Percentiles rank a stretch among this genome's conserved stretches.
Conservation (phyloP, 2,888 invertebrate genomes). For the Hemistola chrysoprasaria region DNA sequence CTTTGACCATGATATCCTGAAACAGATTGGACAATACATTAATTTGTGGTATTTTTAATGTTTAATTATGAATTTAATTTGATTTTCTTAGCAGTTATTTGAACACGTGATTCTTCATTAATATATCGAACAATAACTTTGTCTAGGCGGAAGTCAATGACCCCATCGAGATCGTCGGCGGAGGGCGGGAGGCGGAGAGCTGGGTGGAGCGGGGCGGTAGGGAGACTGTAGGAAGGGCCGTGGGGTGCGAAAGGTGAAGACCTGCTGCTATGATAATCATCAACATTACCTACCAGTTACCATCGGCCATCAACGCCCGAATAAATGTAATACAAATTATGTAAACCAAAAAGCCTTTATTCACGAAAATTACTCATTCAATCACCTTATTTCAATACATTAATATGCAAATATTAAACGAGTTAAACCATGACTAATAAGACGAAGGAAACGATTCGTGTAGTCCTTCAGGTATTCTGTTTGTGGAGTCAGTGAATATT, state of each 20-base stretch:
- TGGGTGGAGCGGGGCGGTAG: too few species aligned
- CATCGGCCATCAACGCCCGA: slow-evolving; percentile 20
- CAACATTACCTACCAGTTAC: slow-evolving; percentile 27
- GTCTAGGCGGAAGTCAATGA: slow-evolving; percentile 19
- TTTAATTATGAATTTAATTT: too few species aligned
- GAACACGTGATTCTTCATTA: not conserved
- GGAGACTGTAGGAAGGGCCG: too few species aligned
- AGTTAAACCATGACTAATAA: not conserved
- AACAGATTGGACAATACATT: slow-evolving; percentile 32
- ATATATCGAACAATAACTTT: slow-evolving; percentile 14
- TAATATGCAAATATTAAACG: not conserved
- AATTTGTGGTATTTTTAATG: not conserved
- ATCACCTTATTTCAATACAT: not conserved
- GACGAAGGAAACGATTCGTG: too few species aligned
- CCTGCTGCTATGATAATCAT: slow-evolving; percentile 24
- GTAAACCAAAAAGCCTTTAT: slow-evolving; percentile 23
- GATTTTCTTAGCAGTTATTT: too few species aligned
- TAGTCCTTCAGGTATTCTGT: too few species aligned
- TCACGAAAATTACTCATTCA: slow-evolving; percentile 5
- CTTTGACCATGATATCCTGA: slow-evolving; percentile 91
- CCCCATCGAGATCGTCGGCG: not conserved
- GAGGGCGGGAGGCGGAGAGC: not conserved
- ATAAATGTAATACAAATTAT: slow-evolving; percentile 22
- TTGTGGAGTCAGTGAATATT: too few species aligned
- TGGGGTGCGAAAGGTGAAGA: slow-evolving; percentile 4